These are phyloP conservation scores for Lucinisca nassula DNA, from an alignment of 2,888 invertebrate species.

Conservation along the genomic window DNA sequence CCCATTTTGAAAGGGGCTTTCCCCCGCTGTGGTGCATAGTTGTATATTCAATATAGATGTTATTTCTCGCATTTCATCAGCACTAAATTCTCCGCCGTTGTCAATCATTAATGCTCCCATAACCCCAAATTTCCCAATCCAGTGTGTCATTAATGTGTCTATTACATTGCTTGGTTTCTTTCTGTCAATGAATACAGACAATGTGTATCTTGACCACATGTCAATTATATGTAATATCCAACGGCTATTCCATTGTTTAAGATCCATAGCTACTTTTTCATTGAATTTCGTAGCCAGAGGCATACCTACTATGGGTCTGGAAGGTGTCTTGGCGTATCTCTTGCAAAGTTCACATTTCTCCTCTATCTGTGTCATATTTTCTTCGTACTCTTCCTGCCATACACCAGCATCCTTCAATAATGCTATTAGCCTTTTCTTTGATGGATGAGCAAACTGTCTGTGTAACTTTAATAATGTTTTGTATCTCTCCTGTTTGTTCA, in stretches of 20 bases:
- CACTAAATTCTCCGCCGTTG: conserved; percentile 55
- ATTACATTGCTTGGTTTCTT: conserved; percentile 46
- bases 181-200: conserved; percentile 30
- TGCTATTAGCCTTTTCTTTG: conserved; percentile 28
- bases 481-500: conserved; percentile 20
- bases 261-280: conserved; percentile 56
- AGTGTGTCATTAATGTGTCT: conserved; percentile 35
- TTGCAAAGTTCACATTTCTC: conserved; percentile 38
- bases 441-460: conserved; percentile 66
- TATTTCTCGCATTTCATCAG: conserved; percentile 38
- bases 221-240: conserved; percentile 57
- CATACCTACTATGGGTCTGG: conserved; percentile 46
- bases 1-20: conserved; percentile 9
- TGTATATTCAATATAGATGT: conserved; percentile 3
- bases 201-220: conserved; percentile 44
- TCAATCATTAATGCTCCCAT: conserved; percentile 38
- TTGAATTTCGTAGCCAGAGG: conserved; percentile 49
- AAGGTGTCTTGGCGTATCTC: conserved; percentile 41
- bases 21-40: neutral
- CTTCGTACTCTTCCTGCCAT: conserved; percentile 57
- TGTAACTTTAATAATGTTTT: conserved; percentile 49
- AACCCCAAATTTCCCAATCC: too few species aligned
- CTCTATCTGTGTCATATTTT: conserved; percentile 17
- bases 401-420: conserved; percentile 43
- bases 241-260: conserved; percentile 36